phyloP scores from a whole-genome alignment of 2,888 invertebrate genomes.

The Volucella bombylans region DNA sequence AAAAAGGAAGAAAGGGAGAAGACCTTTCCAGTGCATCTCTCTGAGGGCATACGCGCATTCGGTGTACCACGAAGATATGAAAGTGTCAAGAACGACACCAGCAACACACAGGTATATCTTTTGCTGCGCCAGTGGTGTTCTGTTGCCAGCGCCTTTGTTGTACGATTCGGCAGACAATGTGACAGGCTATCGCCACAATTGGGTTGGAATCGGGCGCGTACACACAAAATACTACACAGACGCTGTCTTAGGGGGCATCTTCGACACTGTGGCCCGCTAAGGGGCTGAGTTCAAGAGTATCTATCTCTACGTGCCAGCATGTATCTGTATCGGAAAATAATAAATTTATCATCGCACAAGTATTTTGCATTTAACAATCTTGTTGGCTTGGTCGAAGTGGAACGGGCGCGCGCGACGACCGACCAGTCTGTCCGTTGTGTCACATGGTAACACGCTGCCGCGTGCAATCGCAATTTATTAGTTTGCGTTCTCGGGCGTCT shows the following conservation, averaged over 20 bases:
- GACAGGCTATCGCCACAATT: conserved; percentile 72
- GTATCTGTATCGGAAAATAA: conserved; percentile 74
- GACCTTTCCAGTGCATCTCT: conserved; percentile 12
- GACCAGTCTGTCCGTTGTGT: conserved; percentile 57
- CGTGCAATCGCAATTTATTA: conserved; percentile 73
- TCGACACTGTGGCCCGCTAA: not conserved
- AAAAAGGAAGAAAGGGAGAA: conserved; percentile 12
- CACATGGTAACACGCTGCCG: conserved; percentile 72
- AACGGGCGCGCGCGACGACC: conserved; percentile 45
- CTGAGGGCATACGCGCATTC: conserved; percentile 1
- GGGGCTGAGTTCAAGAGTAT: conserved; percentile 24
- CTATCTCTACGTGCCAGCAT: conserved; percentile 51
- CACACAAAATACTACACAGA: conserved; percentile 34
- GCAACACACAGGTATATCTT: conserved; percentile 3
- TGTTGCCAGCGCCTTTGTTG: conserved; percentile 66
- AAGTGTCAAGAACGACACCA: conserved; percentile 63
- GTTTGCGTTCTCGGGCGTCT: conserved; percentile 68
- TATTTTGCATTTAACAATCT: conserved; percentile 74
- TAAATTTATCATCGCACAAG: conserved; percentile 75
- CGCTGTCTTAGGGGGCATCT: conserved; percentile 52
- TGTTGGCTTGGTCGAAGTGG: conserved; percentile 39
- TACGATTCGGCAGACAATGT: conserved; percentile 70
- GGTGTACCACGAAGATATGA: conserved; percentile 37
- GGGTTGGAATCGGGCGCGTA: conserved; percentile 45
- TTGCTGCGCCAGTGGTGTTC: conserved; percentile 19